Conservation (phyloP, 2,113 vertebrate genomes). For the Anhinga anhinga region DNA sequence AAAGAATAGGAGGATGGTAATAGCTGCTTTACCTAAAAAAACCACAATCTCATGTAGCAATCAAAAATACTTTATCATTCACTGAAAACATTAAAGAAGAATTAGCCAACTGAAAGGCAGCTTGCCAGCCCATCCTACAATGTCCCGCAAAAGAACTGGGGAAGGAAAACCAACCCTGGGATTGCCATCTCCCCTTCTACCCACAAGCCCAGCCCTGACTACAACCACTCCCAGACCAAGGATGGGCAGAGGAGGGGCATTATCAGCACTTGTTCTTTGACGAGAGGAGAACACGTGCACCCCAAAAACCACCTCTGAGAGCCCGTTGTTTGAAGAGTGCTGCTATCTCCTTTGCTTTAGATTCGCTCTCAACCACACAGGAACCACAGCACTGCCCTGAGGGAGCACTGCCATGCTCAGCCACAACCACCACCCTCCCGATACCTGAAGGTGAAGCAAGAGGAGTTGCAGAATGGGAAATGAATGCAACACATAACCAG, state of each 20-base stretch:
- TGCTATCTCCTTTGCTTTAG: not conserved
- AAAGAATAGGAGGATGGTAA: not conserved
- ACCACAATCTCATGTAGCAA: not conserved
- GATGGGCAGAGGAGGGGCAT: not conserved
- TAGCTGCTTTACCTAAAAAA: not conserved
- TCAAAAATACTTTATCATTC: not conserved
- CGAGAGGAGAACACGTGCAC: not conserved
- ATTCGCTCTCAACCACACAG: rapidly evolving
- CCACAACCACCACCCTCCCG: not conserved
- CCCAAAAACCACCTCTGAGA: not conserved
- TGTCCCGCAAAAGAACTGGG: not conserved
- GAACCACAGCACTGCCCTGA: not conserved
- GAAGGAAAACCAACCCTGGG: not conserved
- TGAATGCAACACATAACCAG: not conserved
- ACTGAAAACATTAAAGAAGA: not conserved
- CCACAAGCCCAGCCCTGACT: not conserved
- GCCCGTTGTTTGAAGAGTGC: rapidly evolving
- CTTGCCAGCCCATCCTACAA: not conserved
- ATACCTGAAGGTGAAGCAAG: not conserved
- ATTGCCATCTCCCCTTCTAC: not conserved
- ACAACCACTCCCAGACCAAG: not conserved
- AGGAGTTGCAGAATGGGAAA: not conserved
- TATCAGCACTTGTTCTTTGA: not conserved
- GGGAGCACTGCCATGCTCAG: not conserved
- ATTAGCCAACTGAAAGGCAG: not conserved